Conservation (phyloP, 2,113 vertebrate genomes). For the Saguinus midas region DNA sequence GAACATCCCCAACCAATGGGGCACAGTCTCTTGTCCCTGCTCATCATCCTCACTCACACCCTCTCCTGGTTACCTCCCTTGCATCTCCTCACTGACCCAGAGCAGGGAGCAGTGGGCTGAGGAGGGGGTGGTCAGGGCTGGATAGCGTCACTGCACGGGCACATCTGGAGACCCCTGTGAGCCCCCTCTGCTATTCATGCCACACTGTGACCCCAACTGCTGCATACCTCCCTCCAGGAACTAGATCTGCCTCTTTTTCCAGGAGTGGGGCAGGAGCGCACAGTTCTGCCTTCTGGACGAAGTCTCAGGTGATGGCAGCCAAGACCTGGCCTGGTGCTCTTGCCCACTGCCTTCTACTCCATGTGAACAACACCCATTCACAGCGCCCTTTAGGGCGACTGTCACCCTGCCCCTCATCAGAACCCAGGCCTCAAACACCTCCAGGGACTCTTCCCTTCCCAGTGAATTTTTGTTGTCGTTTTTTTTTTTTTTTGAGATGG, state of each 20-base stretch:
- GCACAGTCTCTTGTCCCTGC: background rate
- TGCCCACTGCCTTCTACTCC: background rate
- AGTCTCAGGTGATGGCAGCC: background rate
- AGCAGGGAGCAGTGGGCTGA: background rate
- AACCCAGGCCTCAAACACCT: background rate
- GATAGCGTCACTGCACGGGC: rapidly evolving
- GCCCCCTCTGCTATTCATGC: background rate
- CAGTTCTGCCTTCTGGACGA: background rate
- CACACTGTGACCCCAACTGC: background rate
- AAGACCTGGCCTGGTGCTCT: background rate
- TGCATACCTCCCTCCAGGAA: background rate
- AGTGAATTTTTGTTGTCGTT: background rate
- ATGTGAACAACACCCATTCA: background rate
- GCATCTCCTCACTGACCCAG: rapidly evolving
- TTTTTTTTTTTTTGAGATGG: too few species aligned
- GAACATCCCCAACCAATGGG: rapidly evolving
- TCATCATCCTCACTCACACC: rapidly evolving
- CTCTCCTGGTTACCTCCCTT: rapidly evolving
- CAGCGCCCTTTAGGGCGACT: background rate
- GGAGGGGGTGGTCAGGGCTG: rapidly evolving
- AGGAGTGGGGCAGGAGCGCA: background rate
- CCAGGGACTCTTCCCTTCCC: background rate
- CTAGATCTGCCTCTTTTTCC: background rate
- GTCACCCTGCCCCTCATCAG: background rate
- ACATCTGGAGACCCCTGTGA: background rate